Conservation (phyloP, 2,113 vertebrate genomes). For the Rissa tridactyla region DNA sequence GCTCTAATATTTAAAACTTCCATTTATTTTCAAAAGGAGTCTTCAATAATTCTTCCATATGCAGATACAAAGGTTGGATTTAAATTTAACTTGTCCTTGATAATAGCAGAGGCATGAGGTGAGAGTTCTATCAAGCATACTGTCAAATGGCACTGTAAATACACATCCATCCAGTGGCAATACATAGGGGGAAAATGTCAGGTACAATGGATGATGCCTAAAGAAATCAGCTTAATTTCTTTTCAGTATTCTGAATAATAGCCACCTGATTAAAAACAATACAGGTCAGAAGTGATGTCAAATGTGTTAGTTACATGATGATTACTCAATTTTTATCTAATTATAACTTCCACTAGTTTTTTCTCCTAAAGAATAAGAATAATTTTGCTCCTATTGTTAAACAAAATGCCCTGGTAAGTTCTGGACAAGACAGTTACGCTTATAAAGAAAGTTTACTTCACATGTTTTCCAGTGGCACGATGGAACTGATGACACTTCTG, state of each 20-base stretch:
- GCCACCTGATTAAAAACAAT: neutral
- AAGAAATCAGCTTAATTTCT: neutral
- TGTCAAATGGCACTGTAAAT: neutral
- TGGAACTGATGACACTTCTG: accelerated
- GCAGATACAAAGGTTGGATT: neutral
- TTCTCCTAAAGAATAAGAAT: neutral
- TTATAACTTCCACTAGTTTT: neutral
- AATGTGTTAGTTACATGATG: neutral
- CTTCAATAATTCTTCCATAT: neutral
- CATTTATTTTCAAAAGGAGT: neutral
- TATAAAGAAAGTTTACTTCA: neutral
- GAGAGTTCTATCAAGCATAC: neutral
- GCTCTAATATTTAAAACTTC: neutral
- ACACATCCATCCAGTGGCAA: neutral
- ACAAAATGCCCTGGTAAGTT: neutral
- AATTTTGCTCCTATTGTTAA: neutral
- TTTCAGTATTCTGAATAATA: neutral
- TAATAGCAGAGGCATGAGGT: neutral
- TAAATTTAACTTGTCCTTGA: neutral
- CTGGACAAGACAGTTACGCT: neutral
- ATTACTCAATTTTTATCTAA: neutral
- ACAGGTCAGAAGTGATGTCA: neutral
- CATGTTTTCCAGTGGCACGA: neutral
- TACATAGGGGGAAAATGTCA: accelerated
- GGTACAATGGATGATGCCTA: neutral